Percentiles rank a stretch among this genome's conserved stretches.
Conservation (phyloP, 2,113 vertebrate genomes). For the Albula goreensis region DNA sequence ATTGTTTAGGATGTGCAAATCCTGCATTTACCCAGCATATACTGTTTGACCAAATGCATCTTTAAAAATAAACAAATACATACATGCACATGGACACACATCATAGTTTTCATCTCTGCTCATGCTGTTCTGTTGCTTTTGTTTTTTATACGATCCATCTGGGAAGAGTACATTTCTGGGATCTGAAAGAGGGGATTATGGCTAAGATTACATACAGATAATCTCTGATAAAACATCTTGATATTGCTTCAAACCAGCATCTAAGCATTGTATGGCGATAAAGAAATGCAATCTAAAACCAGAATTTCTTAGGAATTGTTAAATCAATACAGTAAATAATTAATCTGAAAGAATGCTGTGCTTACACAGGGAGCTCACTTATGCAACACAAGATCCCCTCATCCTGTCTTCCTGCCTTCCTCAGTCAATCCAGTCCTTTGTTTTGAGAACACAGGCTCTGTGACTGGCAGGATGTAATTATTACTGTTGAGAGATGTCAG, state of each 20-base stretch:
- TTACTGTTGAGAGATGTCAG: no score
- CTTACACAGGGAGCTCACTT: background rate
- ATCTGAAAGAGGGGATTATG: background rate
- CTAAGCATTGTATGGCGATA: background rate
- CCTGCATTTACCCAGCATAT: background rate
- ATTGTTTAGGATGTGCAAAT: background rate
- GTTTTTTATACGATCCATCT: background rate
- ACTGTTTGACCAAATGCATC: no score
- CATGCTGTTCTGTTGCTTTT: background rate
- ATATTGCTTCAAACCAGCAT: background rate
- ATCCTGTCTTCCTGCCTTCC: background rate
- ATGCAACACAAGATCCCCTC: background rate
- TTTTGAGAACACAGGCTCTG: no score
- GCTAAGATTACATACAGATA: background rate
- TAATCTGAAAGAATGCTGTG: background rate
- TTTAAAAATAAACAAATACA: background rate
- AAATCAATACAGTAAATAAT: background rate
- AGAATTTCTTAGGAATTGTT: background rate
- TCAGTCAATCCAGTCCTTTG: background rate
- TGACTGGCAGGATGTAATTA: no score
- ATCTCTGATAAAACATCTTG: background rate
- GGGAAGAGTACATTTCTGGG: background rate
- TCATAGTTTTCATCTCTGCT: background rate
- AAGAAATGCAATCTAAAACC: background rate
- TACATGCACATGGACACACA: background rate